Conservation (phyloP, 1,140 invertebrate genomes). For the Drosophila dunni region DNA sequence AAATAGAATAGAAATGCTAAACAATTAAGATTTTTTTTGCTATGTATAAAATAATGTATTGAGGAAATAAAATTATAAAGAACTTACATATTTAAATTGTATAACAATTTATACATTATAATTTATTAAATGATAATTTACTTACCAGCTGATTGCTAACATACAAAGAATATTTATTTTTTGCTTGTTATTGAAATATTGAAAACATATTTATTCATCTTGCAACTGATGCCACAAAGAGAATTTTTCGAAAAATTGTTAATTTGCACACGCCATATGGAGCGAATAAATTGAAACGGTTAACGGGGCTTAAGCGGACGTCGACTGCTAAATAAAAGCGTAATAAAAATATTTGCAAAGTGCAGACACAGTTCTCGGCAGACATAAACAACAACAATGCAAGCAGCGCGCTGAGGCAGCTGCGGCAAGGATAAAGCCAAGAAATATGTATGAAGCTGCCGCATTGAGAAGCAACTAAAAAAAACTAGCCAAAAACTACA, state of each 20-base stretch:
- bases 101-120: too few relatives aligned
- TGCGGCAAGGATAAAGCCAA: slow-evolving; percentile 27
- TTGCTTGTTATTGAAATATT: neutral
- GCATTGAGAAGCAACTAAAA: slow-evolving; percentile 55
- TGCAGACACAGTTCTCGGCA: slow-evolving; percentile 30
- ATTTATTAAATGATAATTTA: too few relatives aligned
- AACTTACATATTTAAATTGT: too few relatives aligned
- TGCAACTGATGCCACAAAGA: neutral
- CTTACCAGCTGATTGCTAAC: too few relatives aligned
- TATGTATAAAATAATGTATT: too few relatives aligned
- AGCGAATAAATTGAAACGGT: slow-evolving; percentile 67
- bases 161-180: too few relatives aligned
- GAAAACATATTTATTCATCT: neutral
- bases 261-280: slow-evolving; percentile 19
- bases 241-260: neutral
- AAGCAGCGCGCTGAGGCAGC: neutral
- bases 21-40: too few relatives aligned
- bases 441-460: slow-evolving; percentile 56
- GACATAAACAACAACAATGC: slow-evolving; percentile 47
- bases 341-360: slow-evolving; percentile 73
- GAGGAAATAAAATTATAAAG: too few relatives aligned
- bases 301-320: slow-evolving; percentile 59
- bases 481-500: too few relatives aligned
- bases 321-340: slow-evolving; percentile 72
- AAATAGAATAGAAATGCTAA: too few relatives aligned